Conservation (phyloP, 64 coral and sea anemone genomes). For the Montipora efflorescens region DNA sequence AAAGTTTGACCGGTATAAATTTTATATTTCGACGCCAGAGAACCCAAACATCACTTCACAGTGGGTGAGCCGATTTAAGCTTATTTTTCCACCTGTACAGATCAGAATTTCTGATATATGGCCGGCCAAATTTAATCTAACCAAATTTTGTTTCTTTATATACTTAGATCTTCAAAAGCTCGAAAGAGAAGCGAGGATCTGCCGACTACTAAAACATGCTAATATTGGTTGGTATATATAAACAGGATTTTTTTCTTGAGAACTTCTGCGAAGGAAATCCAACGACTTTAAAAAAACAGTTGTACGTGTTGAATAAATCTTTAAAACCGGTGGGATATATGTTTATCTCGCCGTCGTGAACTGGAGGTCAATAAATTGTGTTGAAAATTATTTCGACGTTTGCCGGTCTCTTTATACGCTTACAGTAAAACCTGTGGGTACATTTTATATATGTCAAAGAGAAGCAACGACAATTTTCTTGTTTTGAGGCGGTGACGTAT, state of each 20-base stretch:
- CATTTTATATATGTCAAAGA: constrained; percentile 9
- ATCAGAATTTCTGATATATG: constrained; percentile 56
- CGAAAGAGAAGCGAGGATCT: constrained; percentile 98
- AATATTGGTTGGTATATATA: constrained; percentile 88
- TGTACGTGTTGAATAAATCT: neutral
- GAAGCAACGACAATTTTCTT: neutral
- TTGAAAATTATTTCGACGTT: no score
- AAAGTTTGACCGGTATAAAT: constrained; percentile 30
- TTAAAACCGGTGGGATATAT: neutral
- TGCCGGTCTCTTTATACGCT: no score
- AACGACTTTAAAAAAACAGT: neutral
- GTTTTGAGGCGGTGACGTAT: constrained; percentile 8
- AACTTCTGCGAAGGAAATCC: constrained; percentile 21
- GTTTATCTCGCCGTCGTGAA: no score
- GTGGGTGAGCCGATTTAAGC: constrained; percentile 23
- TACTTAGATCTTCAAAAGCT: constrained; percentile 96
- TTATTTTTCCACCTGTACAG: constrained; percentile 26
- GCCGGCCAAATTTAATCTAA: constrained; percentile 2
- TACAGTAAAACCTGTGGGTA: neutral
- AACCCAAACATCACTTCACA: constrained; percentile 28
- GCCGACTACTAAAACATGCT: constrained; percentile 90
- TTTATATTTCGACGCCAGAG: constrained; percentile 33
- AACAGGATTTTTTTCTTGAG: neutral
- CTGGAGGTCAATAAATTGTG: no score
- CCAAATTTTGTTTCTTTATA: constrained; percentile 16